Evolutionary conservation across 2,888 invertebrate species (phyloP), one percentile per base, ranked within the genome.

Genomic region (Cosmopolites sordidus): DNA sequence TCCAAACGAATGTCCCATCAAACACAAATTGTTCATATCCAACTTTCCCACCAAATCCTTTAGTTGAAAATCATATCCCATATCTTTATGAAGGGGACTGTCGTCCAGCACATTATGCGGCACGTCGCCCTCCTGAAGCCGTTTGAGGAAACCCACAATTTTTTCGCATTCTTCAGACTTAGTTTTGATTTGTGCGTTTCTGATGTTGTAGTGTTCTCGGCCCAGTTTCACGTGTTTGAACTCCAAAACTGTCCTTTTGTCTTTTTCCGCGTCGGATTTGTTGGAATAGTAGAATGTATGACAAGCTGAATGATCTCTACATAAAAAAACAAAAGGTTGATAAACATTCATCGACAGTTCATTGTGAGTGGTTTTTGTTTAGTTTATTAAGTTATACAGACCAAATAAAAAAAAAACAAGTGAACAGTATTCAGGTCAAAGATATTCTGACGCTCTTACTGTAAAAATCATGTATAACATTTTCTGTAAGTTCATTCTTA

Each of bases 1-100:
- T 5, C 85, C 85, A 70, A 85, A 84, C 0, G 83, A 84, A 68
- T 84, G 84, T 1, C 85, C 85, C 61, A 78, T 77, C 55, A 83
- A 72, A 1, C 77, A 71, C 1, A 77, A 63, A 54, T 69, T 71
- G 3, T 73, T 67, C 11, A 77, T 44, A 63, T 80, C 78, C 46
- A 81, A 66, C 27, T 71, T 65, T 2, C 72, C 76, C 9, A 68
- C 65, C 6, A 75, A 64, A 70, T 77, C 68, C 8, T 60, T 53
- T 17, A 72, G 59, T 16, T 65, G 60, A 52, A 74, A 73, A 3
- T 51, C 43, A 2, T 38, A 18, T 4, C 62, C 54, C 11, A 58
- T 57, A 14, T 63, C 46, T 27, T 52, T 51, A 11, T 62, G 46
- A 2, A 58, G 51, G 27, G 65, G 66, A 1, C 67, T 56, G 51